Conservation (phyloP, 2,113 vertebrate species). For the Salvelinus alpinus region DNA sequence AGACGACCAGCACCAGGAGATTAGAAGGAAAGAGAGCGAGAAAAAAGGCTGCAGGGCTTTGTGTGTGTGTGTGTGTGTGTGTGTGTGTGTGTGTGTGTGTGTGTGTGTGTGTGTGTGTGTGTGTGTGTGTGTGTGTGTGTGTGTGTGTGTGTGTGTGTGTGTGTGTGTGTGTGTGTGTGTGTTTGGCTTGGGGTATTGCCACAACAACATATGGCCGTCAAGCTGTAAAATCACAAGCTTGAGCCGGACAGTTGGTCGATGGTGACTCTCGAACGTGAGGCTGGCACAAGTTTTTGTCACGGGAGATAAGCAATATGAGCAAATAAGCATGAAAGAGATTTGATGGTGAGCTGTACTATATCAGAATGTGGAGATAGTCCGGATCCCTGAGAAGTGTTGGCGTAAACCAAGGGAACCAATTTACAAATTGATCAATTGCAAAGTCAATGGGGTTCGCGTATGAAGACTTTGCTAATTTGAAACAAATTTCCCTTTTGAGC, state of each 20-base stretch:
- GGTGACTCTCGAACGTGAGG: slow-evolving; percentile 47
- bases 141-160: slow-evolving; percentile 22
- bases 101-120: too few species aligned
- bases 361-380: neutral
- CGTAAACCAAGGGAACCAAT: too few species aligned
- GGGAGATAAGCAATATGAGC: neutral
- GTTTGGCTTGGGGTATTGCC: slow-evolving; percentile 48
- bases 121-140: slow-evolving; percentile 52
- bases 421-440: slow-evolving; percentile 3
- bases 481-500: slow-evolving; percentile 6
- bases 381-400: too few species aligned
- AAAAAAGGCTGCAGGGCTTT: slow-evolving; percentile 33
- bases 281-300: slow-evolving; percentile 46
- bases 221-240: slow-evolving; percentile 62
- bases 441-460: slow-evolving; percentile 22
- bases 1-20: slow-evolving; percentile 41
- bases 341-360: neutral
- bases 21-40: slow-evolving; percentile 36
- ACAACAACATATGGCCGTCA: slow-evolving; percentile 69
- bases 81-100: too few species aligned
- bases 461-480: slow-evolving; percentile 16
- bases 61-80: slow-evolving; percentile 24
- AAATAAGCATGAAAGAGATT: neutral
- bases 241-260: slow-evolving; percentile 60
- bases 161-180: too few species aligned